Conservation (phyloP, 2,888 invertebrate species). For the Diaphora mendica region DNA sequence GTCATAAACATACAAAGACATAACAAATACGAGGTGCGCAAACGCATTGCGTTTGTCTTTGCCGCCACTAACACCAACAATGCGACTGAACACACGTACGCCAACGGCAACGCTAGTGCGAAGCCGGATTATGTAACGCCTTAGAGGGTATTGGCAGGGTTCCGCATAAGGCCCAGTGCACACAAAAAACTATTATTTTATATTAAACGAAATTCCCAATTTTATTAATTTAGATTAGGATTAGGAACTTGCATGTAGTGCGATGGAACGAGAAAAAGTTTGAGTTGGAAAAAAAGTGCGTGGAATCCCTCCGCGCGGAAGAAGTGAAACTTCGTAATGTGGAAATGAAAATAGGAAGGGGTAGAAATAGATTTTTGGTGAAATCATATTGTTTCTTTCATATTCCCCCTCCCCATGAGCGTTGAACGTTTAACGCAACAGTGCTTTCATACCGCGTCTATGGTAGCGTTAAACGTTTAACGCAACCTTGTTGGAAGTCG, state of each 20-base stretch:
- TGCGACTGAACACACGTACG: conserved; percentile 56
- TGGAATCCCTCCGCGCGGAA: no score
- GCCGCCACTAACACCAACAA: conserved; percentile 31
- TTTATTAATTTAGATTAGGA: background rate
- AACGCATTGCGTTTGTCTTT: conserved; percentile 13
- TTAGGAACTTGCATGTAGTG: background rate
- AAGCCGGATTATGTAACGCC: conserved; percentile 38
- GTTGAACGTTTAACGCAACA: no score
- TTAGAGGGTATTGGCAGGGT: conserved; percentile 28
- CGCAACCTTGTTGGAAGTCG: no score
- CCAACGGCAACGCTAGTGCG: conserved; percentile 50
- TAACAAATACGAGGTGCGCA: conserved; percentile 5
- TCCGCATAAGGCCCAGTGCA: conserved; percentile 34
- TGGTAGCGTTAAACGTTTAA: no score
- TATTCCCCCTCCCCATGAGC: no score
- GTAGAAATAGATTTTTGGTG: no score
- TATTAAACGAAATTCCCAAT: background rate
- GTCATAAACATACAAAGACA: background rate
- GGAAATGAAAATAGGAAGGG: no score
- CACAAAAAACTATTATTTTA: background rate
- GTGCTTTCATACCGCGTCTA: no score
- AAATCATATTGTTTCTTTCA: no score
- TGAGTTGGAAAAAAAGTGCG: no score
- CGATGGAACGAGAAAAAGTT: background rate
- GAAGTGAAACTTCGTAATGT: no score